Evolutionary conservation across 2,888 invertebrate species (phyloP), one percentile per base, ranked within the genome.

Genomic region (Gasteruption jaculator): DNA sequence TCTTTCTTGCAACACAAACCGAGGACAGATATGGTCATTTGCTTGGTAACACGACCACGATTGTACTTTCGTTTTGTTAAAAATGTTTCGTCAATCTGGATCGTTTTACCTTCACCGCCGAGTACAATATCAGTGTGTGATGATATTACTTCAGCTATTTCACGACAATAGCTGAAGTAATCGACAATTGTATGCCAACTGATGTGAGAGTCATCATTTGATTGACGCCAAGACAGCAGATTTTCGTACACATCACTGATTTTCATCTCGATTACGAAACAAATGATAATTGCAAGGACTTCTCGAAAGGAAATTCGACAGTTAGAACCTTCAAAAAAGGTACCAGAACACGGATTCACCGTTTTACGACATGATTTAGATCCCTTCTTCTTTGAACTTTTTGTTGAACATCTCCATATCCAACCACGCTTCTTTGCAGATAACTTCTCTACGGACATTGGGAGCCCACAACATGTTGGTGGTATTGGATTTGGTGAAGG

Each of bases 1-100:
- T 50, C 48, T 39, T 52, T 46, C 24, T 50, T 48, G 26, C 44
- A 48, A 33, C 43, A 48, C 20, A 50, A 31, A 8, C 48, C 41
- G 3, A 48, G 27, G 25, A 50, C 44, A 16, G 43, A 43, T 22
- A 32, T 42, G 6, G 48, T 46, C 48, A 48, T 46, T 25, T 41
- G 42, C 11, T 46, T 16, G 5, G 38, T 45, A 38, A 45, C 14
- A 20, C 42, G 32, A 8, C 45, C 42, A 7, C 45, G 33, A 38
- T 42, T 20, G 19, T 46, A 43, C 22, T 43, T 46, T 16, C 46
- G 26, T 39, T 46, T 46, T 1, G 50, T 48, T 11, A 46, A 35
- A 26, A 50, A 49, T 10, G 38, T 49, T 31, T 49, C 41, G 31
- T 46, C 46, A 35, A 46, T 34, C 27, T 46, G 39, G 11, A 46